Percentiles rank a stretch among this genome's conserved stretches.
Conservation (phyloP, 2,888 invertebrate species). For the Crepidodera aurea region DNA sequence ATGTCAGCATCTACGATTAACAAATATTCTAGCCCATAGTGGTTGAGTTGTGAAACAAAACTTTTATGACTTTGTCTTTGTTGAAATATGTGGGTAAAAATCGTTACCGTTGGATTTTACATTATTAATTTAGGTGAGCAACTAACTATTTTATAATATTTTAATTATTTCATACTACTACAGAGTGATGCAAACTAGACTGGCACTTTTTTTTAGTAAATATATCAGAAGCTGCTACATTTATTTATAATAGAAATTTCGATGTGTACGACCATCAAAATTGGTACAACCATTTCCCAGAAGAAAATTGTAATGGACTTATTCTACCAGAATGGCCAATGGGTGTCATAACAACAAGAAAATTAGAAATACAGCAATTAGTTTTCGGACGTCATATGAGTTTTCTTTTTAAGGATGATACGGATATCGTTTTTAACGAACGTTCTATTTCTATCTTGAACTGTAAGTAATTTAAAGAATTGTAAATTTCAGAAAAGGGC, state of each 20-base stretch:
- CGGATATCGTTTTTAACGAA: slow-evolving; percentile 49
- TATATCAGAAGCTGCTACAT: neutral
- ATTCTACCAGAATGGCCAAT: neutral
- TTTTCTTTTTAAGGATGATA: slow-evolving; percentile 57
- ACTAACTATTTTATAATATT: neutral
- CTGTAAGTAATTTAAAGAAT: slow-evolving; percentile 22
- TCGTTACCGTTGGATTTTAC: neutral
- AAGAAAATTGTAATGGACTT: neutral
- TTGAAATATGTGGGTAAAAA: slow-evolving; percentile 7
- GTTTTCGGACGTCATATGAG: slow-evolving; percentile 62
- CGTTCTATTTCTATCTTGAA: slow-evolving; percentile 53
- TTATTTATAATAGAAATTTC: neutral
- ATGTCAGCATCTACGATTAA: slow-evolving; percentile 2
- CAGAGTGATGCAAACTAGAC: no score
- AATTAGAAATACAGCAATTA: slow-evolving; percentile 49
- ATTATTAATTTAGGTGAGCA: neutral
- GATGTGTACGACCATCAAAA: neutral
- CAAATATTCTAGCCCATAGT: neutral
- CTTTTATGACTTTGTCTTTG: neutral
- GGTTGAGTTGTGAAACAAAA: neutral
- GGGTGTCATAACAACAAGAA: slow-evolving; percentile 32
- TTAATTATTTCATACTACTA: neutral
- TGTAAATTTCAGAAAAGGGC: no score
- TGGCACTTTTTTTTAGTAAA: neutral
- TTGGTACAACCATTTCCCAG: neutral